phyloP scores from a whole-genome alignment of 2,888 invertebrate species.

The Tiphia femorata region DNA sequence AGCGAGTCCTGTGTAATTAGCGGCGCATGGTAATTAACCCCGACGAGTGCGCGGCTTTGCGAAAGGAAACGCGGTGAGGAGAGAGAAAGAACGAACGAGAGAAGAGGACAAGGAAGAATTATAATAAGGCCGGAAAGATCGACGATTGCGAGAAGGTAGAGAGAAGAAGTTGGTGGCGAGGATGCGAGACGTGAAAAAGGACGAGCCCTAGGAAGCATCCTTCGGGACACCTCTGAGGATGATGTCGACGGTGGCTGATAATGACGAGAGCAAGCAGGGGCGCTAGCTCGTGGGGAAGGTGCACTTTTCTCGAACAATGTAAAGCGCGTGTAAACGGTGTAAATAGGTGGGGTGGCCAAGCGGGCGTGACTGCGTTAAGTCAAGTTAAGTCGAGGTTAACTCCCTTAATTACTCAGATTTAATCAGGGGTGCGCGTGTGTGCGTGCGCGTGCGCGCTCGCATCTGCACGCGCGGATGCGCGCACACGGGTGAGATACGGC shows the following conservation, averaged over 20 bases:
- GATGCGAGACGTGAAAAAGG: conserved; percentile 10
- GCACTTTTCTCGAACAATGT: conserved; percentile 53
- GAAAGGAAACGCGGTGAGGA: conserved; percentile 10
- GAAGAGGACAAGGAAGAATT: conserved; percentile 2
- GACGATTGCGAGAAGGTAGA: conserved; percentile 7
- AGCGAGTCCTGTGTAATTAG: conserved; percentile 45
- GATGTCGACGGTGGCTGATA: not conserved
- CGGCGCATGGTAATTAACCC: conserved; percentile 47
- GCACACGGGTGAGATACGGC: conserved; percentile 39
- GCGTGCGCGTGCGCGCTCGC: conserved; percentile 23
- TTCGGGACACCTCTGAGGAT: too few species aligned
- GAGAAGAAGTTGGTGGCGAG: conserved; percentile 19
- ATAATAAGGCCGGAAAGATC: not conserved
- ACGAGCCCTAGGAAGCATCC: not conserved
- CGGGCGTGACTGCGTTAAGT: conserved; percentile 69
- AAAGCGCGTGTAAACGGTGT: conserved; percentile 61
- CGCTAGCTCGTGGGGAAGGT: conserved; percentile 13
- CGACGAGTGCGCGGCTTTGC: conserved; percentile 30
- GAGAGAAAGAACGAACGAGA: not conserved
- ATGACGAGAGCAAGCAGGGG: not conserved
- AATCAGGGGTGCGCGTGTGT: conserved; percentile 59
- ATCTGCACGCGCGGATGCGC: not conserved
- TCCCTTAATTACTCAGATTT: conserved; percentile 69
- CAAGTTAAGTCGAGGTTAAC: conserved; percentile 68
- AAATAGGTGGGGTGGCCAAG: conserved; percentile 65